Percentiles rank a stretch among this genome's conserved stretches.
These are phyloP conservation scores for Rutpela maculata DNA, from an alignment of 2,888 invertebrate genomes.

Conservation along the genomic window DNA sequence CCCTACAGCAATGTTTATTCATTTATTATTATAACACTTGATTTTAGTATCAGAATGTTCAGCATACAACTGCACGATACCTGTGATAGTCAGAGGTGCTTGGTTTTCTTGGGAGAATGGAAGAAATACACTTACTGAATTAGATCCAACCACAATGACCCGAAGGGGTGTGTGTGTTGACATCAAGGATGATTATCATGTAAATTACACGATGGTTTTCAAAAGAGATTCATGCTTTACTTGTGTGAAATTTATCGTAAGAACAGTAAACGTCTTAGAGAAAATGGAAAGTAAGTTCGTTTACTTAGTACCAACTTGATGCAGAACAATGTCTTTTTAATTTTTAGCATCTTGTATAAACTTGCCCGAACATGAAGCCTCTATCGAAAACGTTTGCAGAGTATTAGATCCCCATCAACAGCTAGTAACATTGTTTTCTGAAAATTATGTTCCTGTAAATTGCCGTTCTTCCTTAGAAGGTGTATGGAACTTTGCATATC, in stretches of 20 bases:
- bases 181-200: slow-evolving; percentile 83
- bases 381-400: slow-evolving; percentile 85
- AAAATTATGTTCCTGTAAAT: slow-evolving; percentile 92
- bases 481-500: slow-evolving; percentile 93
- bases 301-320: not conserved
- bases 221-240: slow-evolving; percentile 84
- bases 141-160: slow-evolving; percentile 88
- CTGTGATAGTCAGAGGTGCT: slow-evolving; percentile 86
- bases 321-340: slow-evolving; percentile 31
- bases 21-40: not conserved
- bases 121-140: slow-evolving; percentile 86
- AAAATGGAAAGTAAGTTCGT: slow-evolving; percentile 86
- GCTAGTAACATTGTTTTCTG: slow-evolving; percentile 89
- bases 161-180: slow-evolving; percentile 84
- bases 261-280: slow-evolving; percentile 92
- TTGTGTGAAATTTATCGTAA: slow-evolving; percentile 88
- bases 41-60: slow-evolving; percentile 51
- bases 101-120: slow-evolving; percentile 96
- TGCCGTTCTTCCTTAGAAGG: slow-evolving; percentile 95
- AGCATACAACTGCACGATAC: slow-evolving; percentile 80
- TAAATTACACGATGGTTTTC: slow-evolving; percentile 92
- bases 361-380: slow-evolving; percentile 80
- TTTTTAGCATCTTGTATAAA: slow-evolving; percentile 84
- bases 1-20: not conserved
- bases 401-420: slow-evolving; percentile 87